Evolutionary conservation across 2,888 invertebrate genomes (phyloP), one percentile per base, ranked within the genome.

Genomic region (Cactoblastis cactorum): DNA sequence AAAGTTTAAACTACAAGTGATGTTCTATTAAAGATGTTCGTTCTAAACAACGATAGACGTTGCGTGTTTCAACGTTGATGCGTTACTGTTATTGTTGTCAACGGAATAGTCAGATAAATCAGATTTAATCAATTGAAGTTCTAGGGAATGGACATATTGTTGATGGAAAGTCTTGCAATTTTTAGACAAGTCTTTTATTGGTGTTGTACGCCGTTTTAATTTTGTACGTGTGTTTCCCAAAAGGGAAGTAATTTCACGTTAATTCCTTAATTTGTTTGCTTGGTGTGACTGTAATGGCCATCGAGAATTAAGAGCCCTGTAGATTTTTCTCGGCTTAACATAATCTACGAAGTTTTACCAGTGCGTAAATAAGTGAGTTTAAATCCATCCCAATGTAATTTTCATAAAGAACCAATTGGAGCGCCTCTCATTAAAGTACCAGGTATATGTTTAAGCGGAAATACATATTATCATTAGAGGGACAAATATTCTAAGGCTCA

Each of bases 371-470:
- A 58, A 35, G 18, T 55, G 4, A 4, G 53, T 32, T 19, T 53
- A 47, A 14, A 54, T 55, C 57, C 57, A 58, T 24, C 55, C 55
- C 14, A 50, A 51, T 22, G 22, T 5, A 5, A 3, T 51, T 37
- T 34, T 2, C 52, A 51, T 19, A 54, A 49, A 45, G 50, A 52
- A 53, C 55, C 9, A 50, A 49, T 9, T 9, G 34, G 12, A n/a
- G 34, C 34, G 3, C 34, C 34, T 14, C 14, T 34, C 34, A 34
- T 34, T 12, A 34, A 14, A 3, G 6, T 6, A n/a, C 14, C 34
- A 4, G 12, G 2, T 14, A n/a, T 34, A 14, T 34, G n/a, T 34
- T 34, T 34, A 4, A 12, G 34, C 4, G 34, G 34, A 6, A 34
- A 34, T 4, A 22, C n/a, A n/a, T n/a, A 34, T 34, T 14, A 34